Evolutionary conservation across 2,797 vertebrate species (phyloP).

Genomic region (Sorex maritimensis): DNA sequence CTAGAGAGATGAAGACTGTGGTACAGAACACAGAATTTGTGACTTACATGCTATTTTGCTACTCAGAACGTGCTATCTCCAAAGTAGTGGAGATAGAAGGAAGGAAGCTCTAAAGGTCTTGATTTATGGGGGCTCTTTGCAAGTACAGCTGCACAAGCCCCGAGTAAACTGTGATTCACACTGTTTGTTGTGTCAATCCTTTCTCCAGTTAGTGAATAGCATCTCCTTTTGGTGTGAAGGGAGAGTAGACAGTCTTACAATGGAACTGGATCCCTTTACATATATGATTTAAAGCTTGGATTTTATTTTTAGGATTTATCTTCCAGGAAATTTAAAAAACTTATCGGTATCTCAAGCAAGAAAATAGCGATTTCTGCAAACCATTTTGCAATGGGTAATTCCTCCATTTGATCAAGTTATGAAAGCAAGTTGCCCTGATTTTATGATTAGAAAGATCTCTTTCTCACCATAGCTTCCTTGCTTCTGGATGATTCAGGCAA

Average conservation of each 20-base stretch:
- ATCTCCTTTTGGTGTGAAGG: conserved; percentile 86
- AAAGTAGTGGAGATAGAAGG: neutral
- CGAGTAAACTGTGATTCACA: conserved; percentile 78
- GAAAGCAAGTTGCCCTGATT: conserved; percentile 61
- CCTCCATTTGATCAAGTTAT: conserved; percentile 70
- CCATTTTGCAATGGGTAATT: neutral
- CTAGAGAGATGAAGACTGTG: neutral
- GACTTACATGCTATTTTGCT: conserved; percentile 2
- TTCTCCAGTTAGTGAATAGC: conserved; percentile 85
- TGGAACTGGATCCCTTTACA: conserved; percentile 73
- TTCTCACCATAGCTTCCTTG: conserved; percentile 46
- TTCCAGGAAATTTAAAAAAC: conserved; percentile 80
- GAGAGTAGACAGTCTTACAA: conserved; percentile 84
- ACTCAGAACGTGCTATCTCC: neutral
- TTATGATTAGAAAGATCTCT: conserved; percentile 50
- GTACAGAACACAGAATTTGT: neutral
- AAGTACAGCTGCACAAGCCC: conserved; percentile 78
- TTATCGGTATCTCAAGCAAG: conserved; percentile 65
- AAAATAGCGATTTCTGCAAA: conserved; percentile 69
- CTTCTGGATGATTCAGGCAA: conserved; percentile 1
- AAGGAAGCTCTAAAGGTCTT: conserved; percentile 36
- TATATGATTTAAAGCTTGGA: conserved; percentile 83
- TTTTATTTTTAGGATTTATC: conserved; percentile 62
- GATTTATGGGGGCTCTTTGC: conserved; percentile 79
- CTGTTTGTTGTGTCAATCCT: conserved; percentile 81